Base-by-base conservation (phyloP, 2,888 invertebrate genomes). In the Reticulitermes lucifugus region DNA sequence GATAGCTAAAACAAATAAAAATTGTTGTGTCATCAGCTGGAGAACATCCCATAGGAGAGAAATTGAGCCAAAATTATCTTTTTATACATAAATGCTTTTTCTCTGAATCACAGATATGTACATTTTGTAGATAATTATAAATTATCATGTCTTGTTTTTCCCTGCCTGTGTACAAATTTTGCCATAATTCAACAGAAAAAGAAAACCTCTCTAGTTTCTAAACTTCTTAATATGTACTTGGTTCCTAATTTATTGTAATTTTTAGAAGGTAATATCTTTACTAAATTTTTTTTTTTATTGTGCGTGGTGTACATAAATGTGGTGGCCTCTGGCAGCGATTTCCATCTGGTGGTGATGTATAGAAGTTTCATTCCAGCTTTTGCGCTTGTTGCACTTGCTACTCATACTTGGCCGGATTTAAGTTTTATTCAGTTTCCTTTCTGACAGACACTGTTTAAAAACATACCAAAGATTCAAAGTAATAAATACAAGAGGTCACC, bases 231-330 rank as follows among this genome's bases (percentile, higher is more conserved):
- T 83, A 84, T 81, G 82, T 86, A 86, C 86, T 86, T 85, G 86
- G 87, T 87, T 87, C 87, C 87, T 87, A 87, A 87, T 87, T 86
- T 87, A 86, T 86, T 86, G 77, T 86, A 82, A 79, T 55, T 83
- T 85, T 83, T 85, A 83, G 70, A 70, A 80, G 79, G 51, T 83
- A 80, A 84, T 73, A 75, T 80, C 35, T 55, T 71, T 81, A 59
- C 70, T 70, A 83, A 82, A 77, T 60, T n/a, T 51, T 65, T n/a
- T 71, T 80, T 84, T 35, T 51, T 22, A 60, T 29, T 79, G 65
- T 84, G 81, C 46, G 79, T 84, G 81, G 73, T 65, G 25, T 79
- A 77, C n/a, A 75, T 79, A 35, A 65, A 51, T 80, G 75, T 82
- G 84, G 80, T 84, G 79, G 79, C 86, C 84, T 86, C 79, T 79